A percentile compares a stretch with the other conserved stretches of the same genome.
Conservation (phyloP, 2,888 invertebrate genomes). For the Leptopilina syphax region DNA sequence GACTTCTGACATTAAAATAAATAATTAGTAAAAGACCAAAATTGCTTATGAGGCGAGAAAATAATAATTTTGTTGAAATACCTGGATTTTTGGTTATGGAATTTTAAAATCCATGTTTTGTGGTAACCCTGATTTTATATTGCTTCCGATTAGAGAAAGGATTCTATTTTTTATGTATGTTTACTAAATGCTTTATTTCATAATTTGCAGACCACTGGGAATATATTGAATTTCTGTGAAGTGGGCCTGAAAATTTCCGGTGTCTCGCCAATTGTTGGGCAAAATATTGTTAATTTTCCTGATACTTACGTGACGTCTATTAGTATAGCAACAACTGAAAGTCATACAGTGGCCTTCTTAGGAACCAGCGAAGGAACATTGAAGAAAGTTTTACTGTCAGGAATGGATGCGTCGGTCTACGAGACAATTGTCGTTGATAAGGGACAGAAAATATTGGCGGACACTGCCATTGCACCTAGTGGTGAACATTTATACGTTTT, state of each 20-base stretch:
- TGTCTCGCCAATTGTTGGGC: constrained; percentile 88
- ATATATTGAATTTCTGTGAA: constrained; percentile 94
- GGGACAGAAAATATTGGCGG: constrained; percentile 88
- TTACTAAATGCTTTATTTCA: background rate
- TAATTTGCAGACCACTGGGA: constrained; percentile 84
- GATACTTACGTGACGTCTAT: constrained; percentile 90
- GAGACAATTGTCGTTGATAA: constrained; percentile 90
- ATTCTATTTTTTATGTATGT: too few species aligned
- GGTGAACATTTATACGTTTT: constrained; percentile 92
- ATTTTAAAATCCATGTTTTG: too few species aligned
- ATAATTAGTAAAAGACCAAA: too few species aligned
- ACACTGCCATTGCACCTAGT: constrained; percentile 90
- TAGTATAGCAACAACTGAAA: constrained; percentile 91
- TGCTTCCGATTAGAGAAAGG: too few species aligned
- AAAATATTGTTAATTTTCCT: constrained; percentile 87
- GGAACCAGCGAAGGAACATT: constrained; percentile 92
- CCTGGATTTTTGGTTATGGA: too few species aligned
- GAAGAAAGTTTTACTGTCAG: constrained; percentile 90
- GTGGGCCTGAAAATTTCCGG: constrained; percentile 96
- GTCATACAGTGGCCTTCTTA: constrained; percentile 95
- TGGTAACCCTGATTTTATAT: too few species aligned
- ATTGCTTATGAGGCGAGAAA: too few species aligned
- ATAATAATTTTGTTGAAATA: too few species aligned
- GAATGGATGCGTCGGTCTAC: constrained; percentile 88
- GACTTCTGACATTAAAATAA: too few species aligned